Evolutionary conservation across 92 coral and sea anemone species (phyloP), one percentile per base, ranked within the genome.

Genomic region (Micromussa lordhowensis): DNA sequence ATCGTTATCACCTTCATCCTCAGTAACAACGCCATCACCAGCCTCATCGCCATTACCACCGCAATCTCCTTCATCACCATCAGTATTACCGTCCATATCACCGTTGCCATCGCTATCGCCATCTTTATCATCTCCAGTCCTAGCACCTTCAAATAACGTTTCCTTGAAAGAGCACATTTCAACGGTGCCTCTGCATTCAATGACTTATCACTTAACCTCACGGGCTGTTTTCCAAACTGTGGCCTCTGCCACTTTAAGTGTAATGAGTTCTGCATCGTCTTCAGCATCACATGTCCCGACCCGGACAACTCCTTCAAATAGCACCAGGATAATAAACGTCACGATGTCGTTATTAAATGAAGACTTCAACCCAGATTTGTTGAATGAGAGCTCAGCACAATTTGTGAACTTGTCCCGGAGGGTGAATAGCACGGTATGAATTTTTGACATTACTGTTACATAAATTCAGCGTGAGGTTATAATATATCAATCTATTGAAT

Each of bases 381-480:
- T 53, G 18, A 87, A 87, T 72, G 63, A 53, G 30, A 87, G 80
- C 34, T 87, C 90, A 49, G 68, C 40, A 3, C 36, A 73, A 18
- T 79, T 51, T 31, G 26, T 69, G 69, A 68, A 35, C 40, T 28
- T 87, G 72, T 87, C 49, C 26, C 21, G n/a, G 14, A 80, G 82
- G 51, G 86, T 87, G 21, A 80, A 80, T 75, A 69, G 19, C 1
- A 79, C 90, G 85, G 90, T 87, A 87, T 19, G 85, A 21, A 68
- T 36, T 71, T 10, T 31, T 26, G 17, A 9, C 71, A 66, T 26
- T 66, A 10, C 17, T 28, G 2, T 66, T 66, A 66, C 32, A 66
- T 66, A 66, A 28, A 5, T 63, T 26, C 34, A 61, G 68, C 26
- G 71, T 26, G 28, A 26, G 22, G 18, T 19, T 55, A 54, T 54